Percentiles rank a stretch among this genome's conserved stretches.
These are phyloP conservation scores for Eptatretus atami DNA, from an alignment of 2,797 vertebrate species.

Conservation along the genomic window DNA sequence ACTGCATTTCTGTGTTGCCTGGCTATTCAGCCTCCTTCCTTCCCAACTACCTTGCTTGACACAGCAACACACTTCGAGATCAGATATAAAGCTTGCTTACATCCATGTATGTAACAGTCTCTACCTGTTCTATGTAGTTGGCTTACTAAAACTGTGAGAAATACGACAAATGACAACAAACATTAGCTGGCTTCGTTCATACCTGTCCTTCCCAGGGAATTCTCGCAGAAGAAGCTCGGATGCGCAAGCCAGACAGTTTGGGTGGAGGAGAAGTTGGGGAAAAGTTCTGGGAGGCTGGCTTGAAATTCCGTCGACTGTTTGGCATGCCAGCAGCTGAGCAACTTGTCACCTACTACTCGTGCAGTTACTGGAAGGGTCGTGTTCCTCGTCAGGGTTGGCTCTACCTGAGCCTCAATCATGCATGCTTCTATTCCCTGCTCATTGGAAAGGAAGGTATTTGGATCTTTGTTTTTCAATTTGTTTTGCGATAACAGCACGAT, in stretches of 20 bases:
- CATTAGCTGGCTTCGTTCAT: background rate
- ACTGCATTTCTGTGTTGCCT: too few relatives aligned
- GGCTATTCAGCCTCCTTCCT: too few relatives aligned
- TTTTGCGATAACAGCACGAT: too few relatives aligned
- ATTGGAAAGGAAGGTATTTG: conserved; percentile 59
- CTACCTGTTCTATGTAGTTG: too few relatives aligned
- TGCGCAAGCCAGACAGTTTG: conserved; percentile 17
- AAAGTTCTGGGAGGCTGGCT: conserved; percentile 68
- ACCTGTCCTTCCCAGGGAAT: conserved; percentile 28
- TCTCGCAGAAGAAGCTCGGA: conserved; percentile 73
- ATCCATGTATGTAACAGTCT: too few relatives aligned
- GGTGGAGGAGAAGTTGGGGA: conserved; percentile 56
- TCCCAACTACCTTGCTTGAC: too few relatives aligned
- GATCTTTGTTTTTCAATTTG: too few relatives aligned
- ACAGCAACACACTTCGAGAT: too few relatives aligned
- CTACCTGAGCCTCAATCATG: conserved; percentile 70
- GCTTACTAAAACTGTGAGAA: too few relatives aligned
- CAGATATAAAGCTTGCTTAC: too few relatives aligned
- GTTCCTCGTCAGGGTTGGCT: conserved; percentile 85
- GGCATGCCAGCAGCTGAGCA: conserved; percentile 85
- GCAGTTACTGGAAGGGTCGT: conserved; percentile 80
- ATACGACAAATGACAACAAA: too few relatives aligned
- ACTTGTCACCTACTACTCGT: conserved; percentile 86
- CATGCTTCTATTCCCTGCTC: conserved; percentile 84
- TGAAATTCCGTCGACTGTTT: conserved; percentile 76